These are phyloP conservation scores for Gopherus evgoodei DNA, from an alignment of 2,113 vertebrate species.

Conservation along the genomic window DNA sequence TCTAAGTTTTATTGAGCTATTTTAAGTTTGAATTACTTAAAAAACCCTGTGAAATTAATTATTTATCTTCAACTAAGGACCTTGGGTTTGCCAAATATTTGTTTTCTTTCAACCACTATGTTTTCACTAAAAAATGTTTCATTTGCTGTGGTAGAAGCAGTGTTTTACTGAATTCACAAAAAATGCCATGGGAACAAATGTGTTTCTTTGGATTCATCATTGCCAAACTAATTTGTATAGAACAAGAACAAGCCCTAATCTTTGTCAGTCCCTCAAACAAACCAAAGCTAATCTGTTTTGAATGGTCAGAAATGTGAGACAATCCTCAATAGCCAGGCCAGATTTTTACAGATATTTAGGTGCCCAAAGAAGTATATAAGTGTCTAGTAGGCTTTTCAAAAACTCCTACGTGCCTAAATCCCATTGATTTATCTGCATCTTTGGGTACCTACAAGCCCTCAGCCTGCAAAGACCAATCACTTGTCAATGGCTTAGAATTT, in stretches of 20 bases:
- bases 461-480: conserved; percentile 18
- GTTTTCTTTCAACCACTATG: conserved; percentile 34
- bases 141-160: conserved; percentile 55
- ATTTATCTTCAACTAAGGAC: conserved; percentile 46
- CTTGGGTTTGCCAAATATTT: conserved; percentile 24
- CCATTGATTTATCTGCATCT: conserved; percentile 21
- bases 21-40: conserved; percentile 37
- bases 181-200: conserved; percentile 64
- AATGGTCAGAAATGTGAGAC: conserved; percentile 58
- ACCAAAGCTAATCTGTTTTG: conserved; percentile 44
- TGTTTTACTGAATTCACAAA: conserved; percentile 34
- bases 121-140: conserved; percentile 23
- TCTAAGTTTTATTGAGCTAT: conserved; percentile 22
- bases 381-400: not conserved
- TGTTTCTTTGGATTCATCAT: conserved; percentile 42
- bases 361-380: conserved; percentile 21
- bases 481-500: not conserved
- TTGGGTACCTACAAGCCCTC: not conserved
- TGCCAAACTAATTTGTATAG: conserved; percentile 53
- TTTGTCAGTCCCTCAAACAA: conserved; percentile 53
- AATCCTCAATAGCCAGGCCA: conserved; percentile 19
- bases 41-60: conserved; percentile 67
- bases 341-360: conserved; percentile 54
- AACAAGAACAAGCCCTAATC: conserved; percentile 66
- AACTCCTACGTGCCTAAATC: not conserved